These are phyloP conservation scores for Rhegmatorhina hoffmannsi DNA, from an alignment of 2,113 vertebrate genomes.

Conservation along the genomic window DNA sequence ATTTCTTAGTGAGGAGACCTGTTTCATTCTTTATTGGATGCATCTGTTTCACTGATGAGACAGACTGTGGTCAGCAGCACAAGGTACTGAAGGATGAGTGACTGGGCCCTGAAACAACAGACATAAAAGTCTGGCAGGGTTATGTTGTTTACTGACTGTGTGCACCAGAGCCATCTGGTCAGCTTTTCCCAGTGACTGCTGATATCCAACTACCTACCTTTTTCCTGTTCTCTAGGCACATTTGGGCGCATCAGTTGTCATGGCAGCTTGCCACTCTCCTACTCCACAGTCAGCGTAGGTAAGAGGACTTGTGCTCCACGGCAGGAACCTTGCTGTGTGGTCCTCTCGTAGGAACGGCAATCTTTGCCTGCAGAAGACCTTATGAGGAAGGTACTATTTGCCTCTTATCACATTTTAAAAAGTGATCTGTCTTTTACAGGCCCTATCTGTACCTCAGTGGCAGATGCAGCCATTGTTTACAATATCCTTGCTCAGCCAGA, in stretches of 20 bases:
- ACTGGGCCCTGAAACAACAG: not conserved
- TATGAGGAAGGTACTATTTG: not conserved
- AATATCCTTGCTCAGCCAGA: slow-evolving; percentile 65
- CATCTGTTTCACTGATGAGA: not conserved
- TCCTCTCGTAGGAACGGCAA: not conserved
- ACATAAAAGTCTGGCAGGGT: not conserved
- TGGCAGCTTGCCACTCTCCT: slow-evolving; percentile 56
- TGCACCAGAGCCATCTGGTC: not conserved
- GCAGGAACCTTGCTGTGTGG: not conserved
- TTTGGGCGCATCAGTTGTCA: slow-evolving; percentile 68
- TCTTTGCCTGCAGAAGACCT: not conserved
- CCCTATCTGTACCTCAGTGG: slow-evolving; percentile 67
- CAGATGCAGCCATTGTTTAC: slow-evolving; percentile 68
- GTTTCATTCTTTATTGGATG: not conserved
- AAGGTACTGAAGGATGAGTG: not conserved
- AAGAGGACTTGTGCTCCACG: not conserved
- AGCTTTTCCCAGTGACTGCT: not conserved
- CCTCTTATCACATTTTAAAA: not conserved
- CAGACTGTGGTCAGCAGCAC: not conserved
- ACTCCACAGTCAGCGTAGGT: slow-evolving; percentile 61
- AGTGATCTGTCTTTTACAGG: slow-evolving; percentile 28
- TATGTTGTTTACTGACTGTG: not conserved
- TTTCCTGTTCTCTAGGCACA: slow-evolving; percentile 37
- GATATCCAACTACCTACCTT: not conserved
- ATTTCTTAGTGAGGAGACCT: not conserved